These are phyloP conservation scores for Eulemur macaco DNA, from an alignment of 2,113 vertebrate genomes.

Conservation along the genomic window DNA sequence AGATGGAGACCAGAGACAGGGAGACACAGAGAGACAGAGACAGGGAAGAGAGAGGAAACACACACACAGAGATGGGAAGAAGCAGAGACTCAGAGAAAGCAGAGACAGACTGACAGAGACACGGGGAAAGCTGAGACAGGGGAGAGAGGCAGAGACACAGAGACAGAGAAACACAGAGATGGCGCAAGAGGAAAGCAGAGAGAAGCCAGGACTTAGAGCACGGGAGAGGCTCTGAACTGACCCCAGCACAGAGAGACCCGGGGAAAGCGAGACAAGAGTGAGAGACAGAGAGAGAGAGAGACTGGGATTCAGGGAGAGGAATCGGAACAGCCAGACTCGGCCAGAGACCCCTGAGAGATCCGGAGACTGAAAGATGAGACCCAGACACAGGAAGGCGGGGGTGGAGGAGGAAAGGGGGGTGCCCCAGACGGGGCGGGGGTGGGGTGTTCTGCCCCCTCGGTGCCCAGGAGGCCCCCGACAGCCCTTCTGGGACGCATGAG, in stretches of 20 bases:
- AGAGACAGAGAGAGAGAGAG: not conserved
- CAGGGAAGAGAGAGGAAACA: not conserved
- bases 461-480: not conserved
- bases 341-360: not conserved
- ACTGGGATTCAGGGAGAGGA: not conserved
- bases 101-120: not conserved
- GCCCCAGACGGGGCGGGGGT: not conserved
- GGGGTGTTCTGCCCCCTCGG: not conserved
- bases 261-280: not conserved
- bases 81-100: not conserved
- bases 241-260: not conserved
- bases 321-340: not conserved
- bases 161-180: not conserved
- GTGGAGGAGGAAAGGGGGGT: not conserved
- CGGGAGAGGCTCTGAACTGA: not conserved
- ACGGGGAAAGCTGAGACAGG: accelerated
- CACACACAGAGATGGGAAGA: not conserved
- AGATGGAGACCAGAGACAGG: not conserved
- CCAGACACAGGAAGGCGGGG: slow-evolving; percentile 31
- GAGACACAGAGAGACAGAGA: not conserved
- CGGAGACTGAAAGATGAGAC: not conserved
- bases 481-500: not conserved
- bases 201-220: not conserved
- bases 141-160: not conserved
- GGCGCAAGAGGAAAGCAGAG: slow-evolving; percentile 15